A percentile compares a stretch with the other conserved stretches of the same genome.
phyloP scores from a whole-genome alignment of 2,888 invertebrate genomes.

The Nebria brevicollis region DNA sequence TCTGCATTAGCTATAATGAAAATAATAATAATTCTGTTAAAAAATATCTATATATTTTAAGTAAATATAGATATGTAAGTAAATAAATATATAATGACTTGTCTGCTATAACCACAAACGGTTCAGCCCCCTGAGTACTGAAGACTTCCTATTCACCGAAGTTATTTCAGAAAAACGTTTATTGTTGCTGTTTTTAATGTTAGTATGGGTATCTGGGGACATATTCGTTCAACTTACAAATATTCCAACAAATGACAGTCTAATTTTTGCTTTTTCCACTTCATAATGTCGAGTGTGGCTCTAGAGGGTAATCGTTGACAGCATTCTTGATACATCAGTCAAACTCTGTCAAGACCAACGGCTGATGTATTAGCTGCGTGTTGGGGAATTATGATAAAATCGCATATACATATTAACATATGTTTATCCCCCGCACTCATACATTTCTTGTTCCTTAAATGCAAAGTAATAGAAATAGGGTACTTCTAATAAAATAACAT shows the following conservation, averaged over 20 bases:
- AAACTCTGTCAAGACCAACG: constrained; percentile 28
- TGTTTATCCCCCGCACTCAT: background rate
- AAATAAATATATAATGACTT: constrained; percentile 32
- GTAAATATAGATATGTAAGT: constrained; percentile 26
- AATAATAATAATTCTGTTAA: too few relatives aligned
- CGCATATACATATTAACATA: background rate
- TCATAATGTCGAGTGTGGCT: constrained; percentile 26
- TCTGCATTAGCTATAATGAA: background rate
- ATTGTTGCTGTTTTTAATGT: background rate
- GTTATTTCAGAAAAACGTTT: background rate
- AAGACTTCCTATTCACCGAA: background rate
- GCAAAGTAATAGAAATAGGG: too few relatives aligned
- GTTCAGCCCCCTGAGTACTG: constrained; percentile 21
- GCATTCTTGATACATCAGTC: constrained; percentile 31
- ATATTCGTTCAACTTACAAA: background rate
- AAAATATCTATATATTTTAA: too few relatives aligned
- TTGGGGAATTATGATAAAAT: constrained; percentile 20
- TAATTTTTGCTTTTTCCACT: constrained; percentile 31
- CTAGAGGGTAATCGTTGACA: constrained; percentile 41
- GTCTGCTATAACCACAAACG: background rate
- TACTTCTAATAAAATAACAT: too few relatives aligned
- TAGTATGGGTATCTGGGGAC: background rate
- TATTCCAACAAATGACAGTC: constrained; percentile 40
- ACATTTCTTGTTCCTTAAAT: background rate
- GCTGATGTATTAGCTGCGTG: constrained; percentile 29